Conservation (phyloP, 2,888 invertebrate species). For the Kryphioiulus occultus region DNA sequence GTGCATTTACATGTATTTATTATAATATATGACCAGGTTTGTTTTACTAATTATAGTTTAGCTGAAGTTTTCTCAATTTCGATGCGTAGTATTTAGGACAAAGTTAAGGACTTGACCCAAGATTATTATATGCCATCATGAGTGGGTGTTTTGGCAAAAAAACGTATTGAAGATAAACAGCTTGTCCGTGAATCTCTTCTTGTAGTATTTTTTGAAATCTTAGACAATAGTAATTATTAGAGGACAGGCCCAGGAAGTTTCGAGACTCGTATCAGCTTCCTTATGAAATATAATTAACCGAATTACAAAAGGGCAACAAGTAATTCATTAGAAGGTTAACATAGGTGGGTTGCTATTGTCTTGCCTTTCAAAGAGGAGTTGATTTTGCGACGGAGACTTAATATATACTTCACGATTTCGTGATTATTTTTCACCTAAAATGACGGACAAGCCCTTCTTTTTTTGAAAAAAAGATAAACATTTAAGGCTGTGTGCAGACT, state of each 20-base stretch:
- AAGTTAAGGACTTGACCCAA: background rate
- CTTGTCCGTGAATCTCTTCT: background rate
- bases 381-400: background rate
- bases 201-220: background rate
- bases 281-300: constrained; percentile 9
- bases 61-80: background rate
- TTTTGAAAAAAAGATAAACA: background rate
- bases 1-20: no score
- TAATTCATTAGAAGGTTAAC: background rate
- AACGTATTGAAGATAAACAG: background rate
- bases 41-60: background rate
- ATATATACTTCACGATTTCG: constrained; percentile 23
- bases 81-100: background rate
- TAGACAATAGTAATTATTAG: background rate
- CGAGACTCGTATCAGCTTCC: background rate
- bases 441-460: constrained; percentile 1
- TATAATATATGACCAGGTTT: no score
- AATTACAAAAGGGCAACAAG: background rate
- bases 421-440: background rate
- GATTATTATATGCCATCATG: background rate
- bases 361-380: background rate
- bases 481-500: background rate
- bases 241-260: background rate
- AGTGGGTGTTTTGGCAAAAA: background rate
- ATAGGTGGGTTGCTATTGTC: background rate